Evolutionary conservation across 2,113 vertebrate genomes (phyloP).

Genomic region (Burhinus oedicnemus): DNA sequence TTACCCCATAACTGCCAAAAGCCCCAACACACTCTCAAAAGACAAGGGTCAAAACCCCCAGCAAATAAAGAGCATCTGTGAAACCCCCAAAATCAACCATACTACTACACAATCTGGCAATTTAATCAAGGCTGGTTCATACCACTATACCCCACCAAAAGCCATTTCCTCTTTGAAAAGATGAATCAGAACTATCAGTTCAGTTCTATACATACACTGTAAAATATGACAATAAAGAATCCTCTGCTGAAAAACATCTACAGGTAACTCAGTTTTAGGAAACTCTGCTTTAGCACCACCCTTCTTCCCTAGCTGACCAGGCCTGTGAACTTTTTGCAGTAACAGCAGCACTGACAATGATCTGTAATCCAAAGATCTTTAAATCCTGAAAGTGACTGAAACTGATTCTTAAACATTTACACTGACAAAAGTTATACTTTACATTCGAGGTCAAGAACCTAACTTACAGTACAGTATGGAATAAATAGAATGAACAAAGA

Average conservation of each 20-base stretch:
- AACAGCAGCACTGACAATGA: background rate
- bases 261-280: background rate
- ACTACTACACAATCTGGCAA: background rate
- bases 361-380: background rate
- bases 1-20: background rate
- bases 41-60: background rate
- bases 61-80: background rate
- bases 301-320: background rate
- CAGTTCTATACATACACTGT: background rate
- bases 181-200: background rate
- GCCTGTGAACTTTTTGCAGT: background rate
- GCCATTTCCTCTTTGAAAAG: background rate
- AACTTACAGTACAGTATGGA: background rate
- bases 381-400: background rate
- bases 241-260: background rate
- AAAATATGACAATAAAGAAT: background rate
- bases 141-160: background rate
- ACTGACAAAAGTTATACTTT: background rate
- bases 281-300: background rate
- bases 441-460: fast-evolving
- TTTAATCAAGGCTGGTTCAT: background rate
- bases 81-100: background rate
- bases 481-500: background rate
- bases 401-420: background rate
- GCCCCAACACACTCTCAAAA: background rate